These are phyloP conservation scores for Onychostoma macrolepis DNA, from an alignment of 2,113 vertebrate genomes.

Conservation along the genomic window DNA sequence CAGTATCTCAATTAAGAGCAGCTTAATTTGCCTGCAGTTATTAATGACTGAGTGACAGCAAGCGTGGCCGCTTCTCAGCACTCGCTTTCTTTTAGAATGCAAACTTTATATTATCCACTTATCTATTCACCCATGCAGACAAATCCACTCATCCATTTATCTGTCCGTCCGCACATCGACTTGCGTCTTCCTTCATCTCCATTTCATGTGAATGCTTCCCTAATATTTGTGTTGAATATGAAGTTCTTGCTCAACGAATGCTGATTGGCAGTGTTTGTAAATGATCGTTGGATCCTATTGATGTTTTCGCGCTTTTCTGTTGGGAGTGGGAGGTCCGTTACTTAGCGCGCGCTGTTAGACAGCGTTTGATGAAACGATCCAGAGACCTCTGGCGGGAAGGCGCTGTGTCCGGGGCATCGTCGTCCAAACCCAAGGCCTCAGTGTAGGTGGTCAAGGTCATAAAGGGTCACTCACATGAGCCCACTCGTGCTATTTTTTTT, in stretches of 20 bases:
- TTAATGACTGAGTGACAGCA: slow-evolving; percentile 54
- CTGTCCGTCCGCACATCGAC: slow-evolving; percentile 28
- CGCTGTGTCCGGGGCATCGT: slow-evolving; percentile 70
- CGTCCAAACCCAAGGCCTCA: slow-evolving; percentile 70
- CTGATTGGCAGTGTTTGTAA: slow-evolving; percentile 68
- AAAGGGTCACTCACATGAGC: slow-evolving; percentile 79
- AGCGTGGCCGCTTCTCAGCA: slow-evolving; percentile 25
- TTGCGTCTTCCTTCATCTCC: slow-evolving; percentile 1
- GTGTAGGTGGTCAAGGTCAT: slow-evolving; percentile 78
- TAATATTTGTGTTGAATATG: slow-evolving; percentile 27
- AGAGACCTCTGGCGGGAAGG: slow-evolving; percentile 72
- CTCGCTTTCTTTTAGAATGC: background rate
- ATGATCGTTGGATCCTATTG: slow-evolving; percentile 69
- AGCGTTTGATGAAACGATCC: slow-evolving; percentile 77
- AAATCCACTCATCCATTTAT: slow-evolving; percentile 43
- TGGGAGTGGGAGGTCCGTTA: slow-evolving; percentile 65
- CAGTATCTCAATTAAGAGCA: slow-evolving; percentile 37
- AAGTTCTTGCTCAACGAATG: slow-evolving; percentile 22
- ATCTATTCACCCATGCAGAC: slow-evolving; percentile 28
- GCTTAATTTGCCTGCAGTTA: slow-evolving; percentile 49
- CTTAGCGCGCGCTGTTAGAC: slow-evolving; percentile 51
- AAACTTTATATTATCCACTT: slow-evolving; percentile 41
- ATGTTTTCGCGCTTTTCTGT: slow-evolving; percentile 59
- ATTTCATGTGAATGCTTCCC: slow-evolving; percentile 2
- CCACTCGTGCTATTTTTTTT: slow-evolving; percentile 58